phyloP scores from a whole-genome alignment of 2,888 invertebrate genomes.

The Sphaerophoria rueppellii region DNA sequence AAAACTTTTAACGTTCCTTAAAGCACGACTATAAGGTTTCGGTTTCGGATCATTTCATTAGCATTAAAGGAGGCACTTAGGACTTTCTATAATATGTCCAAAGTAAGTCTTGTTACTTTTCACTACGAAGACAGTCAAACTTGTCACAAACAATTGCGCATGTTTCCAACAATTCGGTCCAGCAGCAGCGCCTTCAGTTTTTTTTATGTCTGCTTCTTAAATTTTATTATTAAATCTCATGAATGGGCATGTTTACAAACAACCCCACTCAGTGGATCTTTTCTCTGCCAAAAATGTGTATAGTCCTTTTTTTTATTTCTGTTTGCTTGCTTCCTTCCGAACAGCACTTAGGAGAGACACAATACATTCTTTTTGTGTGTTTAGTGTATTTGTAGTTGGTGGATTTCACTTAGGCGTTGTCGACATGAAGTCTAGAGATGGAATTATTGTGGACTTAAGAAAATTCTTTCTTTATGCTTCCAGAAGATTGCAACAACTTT shows the following conservation, averaged over 20 bases:
- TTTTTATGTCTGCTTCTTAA: slow-evolving; percentile 37
- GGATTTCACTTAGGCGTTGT: slow-evolving; percentile 30
- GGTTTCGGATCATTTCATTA: background rate
- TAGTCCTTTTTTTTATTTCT: background rate
- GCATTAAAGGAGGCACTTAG: background rate
- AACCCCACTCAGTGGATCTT: slow-evolving; percentile 25
- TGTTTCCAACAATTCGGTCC: slow-evolving; percentile 24
- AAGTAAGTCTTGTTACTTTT: background rate
- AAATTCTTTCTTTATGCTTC: background rate
- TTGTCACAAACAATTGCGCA: slow-evolving; percentile 21
- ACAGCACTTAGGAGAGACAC: slow-evolving; percentile 21
- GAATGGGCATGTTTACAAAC: slow-evolving; percentile 45
- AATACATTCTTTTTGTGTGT: slow-evolving; percentile 6
- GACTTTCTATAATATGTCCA: background rate
- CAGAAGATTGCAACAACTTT: slow-evolving; percentile 12
- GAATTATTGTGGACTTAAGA: background rate
- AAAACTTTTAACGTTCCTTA: background rate
- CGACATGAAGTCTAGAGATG: slow-evolving; percentile 34
- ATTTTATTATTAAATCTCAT: slow-evolving; percentile 37
- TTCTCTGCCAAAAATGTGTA: slow-evolving; percentile 23
- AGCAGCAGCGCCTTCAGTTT: slow-evolving; percentile 11
- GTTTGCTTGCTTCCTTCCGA: background rate
- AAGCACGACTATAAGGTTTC: background rate
- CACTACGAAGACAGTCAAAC: slow-evolving; percentile 5
- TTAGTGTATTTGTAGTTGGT: background rate